Base-by-base conservation (phyloP, 2,888 invertebrate species). In the Phyllotreta cruciferae region DNA sequence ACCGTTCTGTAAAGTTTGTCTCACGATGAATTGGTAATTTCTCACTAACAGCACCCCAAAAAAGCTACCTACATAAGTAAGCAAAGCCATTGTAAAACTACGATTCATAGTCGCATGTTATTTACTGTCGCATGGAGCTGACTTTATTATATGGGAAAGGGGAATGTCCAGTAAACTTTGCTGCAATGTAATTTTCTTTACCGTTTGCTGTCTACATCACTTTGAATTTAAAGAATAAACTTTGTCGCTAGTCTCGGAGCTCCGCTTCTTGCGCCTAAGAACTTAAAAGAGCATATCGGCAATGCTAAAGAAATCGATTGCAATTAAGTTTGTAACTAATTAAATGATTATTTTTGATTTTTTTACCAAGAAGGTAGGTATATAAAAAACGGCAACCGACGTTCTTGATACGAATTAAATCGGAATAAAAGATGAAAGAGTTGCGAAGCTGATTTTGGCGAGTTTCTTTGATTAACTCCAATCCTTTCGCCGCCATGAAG, bases 91-190 rank as follows among this genome's bases (percentile, higher is more conserved):
- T 37, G 52, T 52, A 52, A n/a, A 56, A 36, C 13, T 34, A 54
- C 54, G 54, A 44, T 64, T 61, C 56, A 56, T 56, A 56, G 44
- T 56, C 42, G 45, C 57, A 63, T 60, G 60, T 64, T 58, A 54
- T 64, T 64, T 52, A 56, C 45, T 60, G 58, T 56, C 39, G 64
- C 52, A 56, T 57, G 58, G 64, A 60, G 57, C 55, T 66, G 60
- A 64, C 60, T 68, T 68, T 68, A 64, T 68, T 68, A 68, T 64
- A 66, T 62, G 57, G 38, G 58, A 62, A 62, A 47, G 55, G 62
- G 49, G 42, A 64, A 56, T 64, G 60, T 50, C 60, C 62, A 54
- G 63, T 14, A 39, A 24, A 56, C 49, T 37, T 56, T 45, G 38
- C 58, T 41, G 62, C 65, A 62, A 63, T 63, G 55, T 52, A 60